Evolutionary conservation across 2,888 invertebrate genomes (phyloP).

Genomic region (Antheraea assamensis): DNA sequence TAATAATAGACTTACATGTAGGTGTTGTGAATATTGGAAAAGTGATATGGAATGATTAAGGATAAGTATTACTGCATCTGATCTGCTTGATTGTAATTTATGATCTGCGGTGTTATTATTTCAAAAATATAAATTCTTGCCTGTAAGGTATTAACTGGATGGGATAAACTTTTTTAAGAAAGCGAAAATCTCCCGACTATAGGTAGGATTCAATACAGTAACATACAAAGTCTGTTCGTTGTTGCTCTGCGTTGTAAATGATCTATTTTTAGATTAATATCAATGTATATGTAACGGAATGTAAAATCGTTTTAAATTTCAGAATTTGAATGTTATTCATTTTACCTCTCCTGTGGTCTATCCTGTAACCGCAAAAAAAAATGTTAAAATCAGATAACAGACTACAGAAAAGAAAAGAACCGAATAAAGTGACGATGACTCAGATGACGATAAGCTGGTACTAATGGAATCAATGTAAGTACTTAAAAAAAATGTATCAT

Average conservation of each 20-base stretch:
- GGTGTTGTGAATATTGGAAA: constrained; percentile 6
- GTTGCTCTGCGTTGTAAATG: not conserved
- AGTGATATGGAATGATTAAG: constrained; percentile 11
- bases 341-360: not conserved
- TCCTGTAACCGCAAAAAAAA: not conserved
- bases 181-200: not conserved
- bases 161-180: not conserved
- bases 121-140: not conserved
- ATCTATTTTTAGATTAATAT: not conserved
- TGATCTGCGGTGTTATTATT: not conserved
- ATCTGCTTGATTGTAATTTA: not conserved
- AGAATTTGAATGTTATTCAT: not conserved
- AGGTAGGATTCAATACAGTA: not conserved
- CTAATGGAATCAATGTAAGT: not conserved
- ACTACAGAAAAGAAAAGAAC: not conserved
- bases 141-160: not conserved
- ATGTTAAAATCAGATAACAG: not conserved
- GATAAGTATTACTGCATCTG: not conserved
- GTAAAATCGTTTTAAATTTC: not conserved
- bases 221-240: not conserved
- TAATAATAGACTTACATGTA: constrained; percentile 20
- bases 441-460: not conserved
- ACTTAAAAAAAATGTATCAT: not conserved
- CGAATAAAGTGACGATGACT: not conserved
- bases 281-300: not conserved